Evolutionary conservation across 2,797 vertebrate genomes (phyloP).

Genomic region (Chelon auratus): DNA sequence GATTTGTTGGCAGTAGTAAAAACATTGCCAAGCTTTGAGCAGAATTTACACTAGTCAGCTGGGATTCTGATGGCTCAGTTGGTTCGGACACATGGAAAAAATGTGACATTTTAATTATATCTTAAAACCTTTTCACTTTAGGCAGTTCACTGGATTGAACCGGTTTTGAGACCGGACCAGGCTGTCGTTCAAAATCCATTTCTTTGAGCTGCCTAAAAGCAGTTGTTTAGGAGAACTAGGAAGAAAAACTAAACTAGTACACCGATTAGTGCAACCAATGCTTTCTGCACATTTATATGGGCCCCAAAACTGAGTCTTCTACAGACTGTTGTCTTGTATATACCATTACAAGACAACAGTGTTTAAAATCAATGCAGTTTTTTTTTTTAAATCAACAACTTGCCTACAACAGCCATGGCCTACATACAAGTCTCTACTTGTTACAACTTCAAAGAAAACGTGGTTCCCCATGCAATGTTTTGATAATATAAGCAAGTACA

Average conservation of each 20-base stretch:
- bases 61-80: neutral
- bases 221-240: no score
- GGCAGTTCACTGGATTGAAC: neutral
- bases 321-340: constrained; percentile 10
- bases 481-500: constrained; percentile 29
- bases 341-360: constrained; percentile 28
- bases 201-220: neutral
- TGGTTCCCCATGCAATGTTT: constrained; percentile 16
- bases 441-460: constrained; percentile 45
- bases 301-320: neutral
- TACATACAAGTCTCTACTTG: constrained; percentile 48
- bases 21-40: neutral
- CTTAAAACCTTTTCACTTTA: neutral
- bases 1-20: neutral
- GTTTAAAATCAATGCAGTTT: constrained; percentile 14
- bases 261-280: neutral
- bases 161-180: neutral
- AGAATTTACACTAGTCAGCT: neutral
- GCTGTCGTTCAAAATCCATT: neutral
- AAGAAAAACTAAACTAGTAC: neutral
- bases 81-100: neutral
- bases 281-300: neutral
- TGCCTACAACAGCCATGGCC: constrained; percentile 13
- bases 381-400: constrained; percentile 42
- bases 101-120: neutral